These are phyloP conservation scores for Blastomussa wellsi DNA, from an alignment of 92 coral and sea anemone genomes.

Conservation along the genomic window DNA sequence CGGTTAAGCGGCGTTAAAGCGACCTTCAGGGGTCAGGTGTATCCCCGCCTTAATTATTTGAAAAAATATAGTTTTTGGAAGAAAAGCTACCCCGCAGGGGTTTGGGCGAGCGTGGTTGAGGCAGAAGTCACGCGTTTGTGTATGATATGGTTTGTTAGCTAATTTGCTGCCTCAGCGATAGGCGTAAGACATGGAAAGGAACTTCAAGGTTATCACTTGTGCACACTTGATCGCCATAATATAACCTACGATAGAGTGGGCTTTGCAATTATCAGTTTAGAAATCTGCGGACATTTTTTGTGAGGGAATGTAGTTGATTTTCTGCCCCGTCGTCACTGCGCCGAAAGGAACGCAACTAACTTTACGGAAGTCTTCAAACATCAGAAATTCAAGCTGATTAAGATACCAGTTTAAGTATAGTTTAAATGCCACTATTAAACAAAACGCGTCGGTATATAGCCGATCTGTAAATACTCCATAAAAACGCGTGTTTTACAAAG, in stretches of 20 bases:
- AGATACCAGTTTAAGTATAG: not conserved
- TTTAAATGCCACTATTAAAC: not conserved
- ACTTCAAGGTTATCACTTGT: not conserved
- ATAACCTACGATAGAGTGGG: not conserved
- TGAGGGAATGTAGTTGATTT: too few species aligned
- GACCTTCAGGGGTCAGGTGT: too few species aligned
- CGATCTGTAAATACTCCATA: too few species aligned
- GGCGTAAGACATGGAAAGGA: not conserved
- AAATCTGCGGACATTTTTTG: not conserved
- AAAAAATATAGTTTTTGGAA: not conserved
- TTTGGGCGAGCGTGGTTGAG: not conserved
- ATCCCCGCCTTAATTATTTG: not conserved
- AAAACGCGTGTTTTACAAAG: too few species aligned
- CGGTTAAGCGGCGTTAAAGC: too few species aligned
- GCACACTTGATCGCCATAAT: not conserved
- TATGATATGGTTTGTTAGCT: not conserved
- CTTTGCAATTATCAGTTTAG: not conserved
- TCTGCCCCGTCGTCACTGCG: too few species aligned
- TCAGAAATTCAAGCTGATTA: too few species aligned
- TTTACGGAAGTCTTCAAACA: not conserved
- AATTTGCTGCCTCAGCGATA: not conserved
- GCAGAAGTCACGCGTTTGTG: conserved; percentile 1
- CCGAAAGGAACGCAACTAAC: not conserved
- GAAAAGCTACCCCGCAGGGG: conserved; percentile 8
- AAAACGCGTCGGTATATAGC: too few species aligned